Percentiles rank a stretch among this genome's conserved stretches.
Conservation (phyloP, 2,888 invertebrate genomes). For the Drosophila robusta region DNA sequence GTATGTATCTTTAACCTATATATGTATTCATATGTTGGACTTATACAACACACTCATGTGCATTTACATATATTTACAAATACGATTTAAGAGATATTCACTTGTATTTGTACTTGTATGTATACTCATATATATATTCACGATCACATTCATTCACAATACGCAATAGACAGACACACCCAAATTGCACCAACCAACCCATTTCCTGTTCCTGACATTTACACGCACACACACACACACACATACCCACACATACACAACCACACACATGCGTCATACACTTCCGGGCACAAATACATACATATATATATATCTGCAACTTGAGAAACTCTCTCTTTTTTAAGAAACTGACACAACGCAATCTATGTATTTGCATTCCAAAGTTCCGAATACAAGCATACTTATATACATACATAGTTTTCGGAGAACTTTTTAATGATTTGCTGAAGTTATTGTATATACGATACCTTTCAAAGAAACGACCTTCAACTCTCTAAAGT, state of each 20-base stretch:
- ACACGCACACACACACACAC: background rate
- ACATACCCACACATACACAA: background rate
- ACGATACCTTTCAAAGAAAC: background rate
- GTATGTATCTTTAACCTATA: constrained; percentile 32
- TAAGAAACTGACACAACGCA: constrained; percentile 1
- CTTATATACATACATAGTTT: constrained; percentile 12
- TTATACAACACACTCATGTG: constrained; percentile 7
- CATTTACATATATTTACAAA: constrained; percentile 2
- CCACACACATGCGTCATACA: background rate
- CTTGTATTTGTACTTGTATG: constrained; percentile 3
- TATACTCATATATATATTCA: constrained; percentile 12
- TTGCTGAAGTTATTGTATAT: background rate
- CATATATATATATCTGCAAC: constrained; percentile 17
- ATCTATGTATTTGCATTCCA: constrained; percentile 3
- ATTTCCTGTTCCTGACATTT: constrained; percentile 14
- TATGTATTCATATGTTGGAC: constrained; percentile 36
- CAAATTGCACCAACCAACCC: constrained; percentile 7
- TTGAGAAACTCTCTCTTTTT: background rate
- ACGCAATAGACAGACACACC: constrained; percentile 10
- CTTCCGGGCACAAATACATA: constrained; percentile 10
- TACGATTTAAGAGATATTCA: background rate
- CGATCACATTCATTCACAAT: constrained; percentile 15
- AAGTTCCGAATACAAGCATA: background rate
- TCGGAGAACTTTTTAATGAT: background rate
- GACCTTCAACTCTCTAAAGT: background rate